Base-by-base conservation (phyloP, 2,888 invertebrate genomes). In the Dichetophora obliterata region DNA sequence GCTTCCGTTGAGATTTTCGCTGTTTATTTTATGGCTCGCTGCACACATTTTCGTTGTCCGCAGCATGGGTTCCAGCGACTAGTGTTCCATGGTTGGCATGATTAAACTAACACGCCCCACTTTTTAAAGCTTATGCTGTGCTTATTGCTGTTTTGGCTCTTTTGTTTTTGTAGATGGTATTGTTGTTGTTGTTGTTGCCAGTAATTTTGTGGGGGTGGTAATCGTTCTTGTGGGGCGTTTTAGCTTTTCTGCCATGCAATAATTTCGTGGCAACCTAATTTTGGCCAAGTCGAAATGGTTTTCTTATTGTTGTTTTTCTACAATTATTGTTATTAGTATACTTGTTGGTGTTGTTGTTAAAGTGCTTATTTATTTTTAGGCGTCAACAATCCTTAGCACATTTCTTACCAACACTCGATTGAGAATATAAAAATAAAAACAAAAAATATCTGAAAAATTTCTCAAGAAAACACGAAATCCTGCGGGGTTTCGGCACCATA, bases 21-120 rank as follows among this genome's bases (percentile, higher is more conserved):
- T 68, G 43, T 71, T 71, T 71, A 57, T 71, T 71, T 71, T 71
- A 71, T 59, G 71, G 22, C 71, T 71, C 71, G 37, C 37, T 59
- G 8, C 57, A 50, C 19, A 6, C 63, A 63, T 31, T 31, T 31
- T 24, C 31, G n/a, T 16, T 16, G n/a, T 54, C 22, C 22, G 6
- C 9, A 19, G 54, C 22, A 27, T 59, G 27, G 59, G 59, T 24
- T 59, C 24, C n/a, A 22, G 14, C 59, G 24, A 59, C 59, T 59
- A 5, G 24, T 24, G 27, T 22, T 22, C 16, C 27, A 27, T 59
- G 59, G 24, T 27, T 27, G 27, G 5, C 24, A 27, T 27, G 54
- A 14, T 59, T 24, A 27, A 16, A 59, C 59, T 59, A 59, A 59
- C 59, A 59, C 59, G 59, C 59, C 59, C 19, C 59, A 59, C 16